A percentile compares a stretch with the other conserved stretches of the same genome.
These are phyloP conservation scores for Drosophila biarmipes DNA, from an alignment of 1,140 invertebrate species.

Conservation along the genomic window DNA sequence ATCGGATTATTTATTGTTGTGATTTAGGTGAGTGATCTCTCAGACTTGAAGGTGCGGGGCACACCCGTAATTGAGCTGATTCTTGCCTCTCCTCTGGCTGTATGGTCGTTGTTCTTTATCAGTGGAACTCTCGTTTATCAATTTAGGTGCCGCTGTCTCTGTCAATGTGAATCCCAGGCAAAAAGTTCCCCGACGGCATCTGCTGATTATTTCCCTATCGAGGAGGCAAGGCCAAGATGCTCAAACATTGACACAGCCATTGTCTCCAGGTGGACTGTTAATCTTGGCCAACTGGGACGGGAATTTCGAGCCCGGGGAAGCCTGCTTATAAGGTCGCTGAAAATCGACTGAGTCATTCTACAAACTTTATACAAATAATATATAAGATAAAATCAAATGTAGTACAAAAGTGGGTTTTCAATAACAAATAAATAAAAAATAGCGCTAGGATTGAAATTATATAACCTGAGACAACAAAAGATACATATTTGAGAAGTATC, in stretches of 20 bases:
- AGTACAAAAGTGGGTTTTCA: too few species aligned
- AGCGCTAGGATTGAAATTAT: too few species aligned
- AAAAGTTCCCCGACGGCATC: constrained; percentile 35
- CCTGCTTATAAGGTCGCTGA: not conserved
- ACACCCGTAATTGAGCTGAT: constrained; percentile 13
- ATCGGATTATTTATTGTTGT: constrained; percentile 6
- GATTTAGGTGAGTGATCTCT: constrained; percentile 30
- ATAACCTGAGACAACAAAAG: too few species aligned
- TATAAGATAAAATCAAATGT: too few species aligned
- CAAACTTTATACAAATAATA: too few species aligned
- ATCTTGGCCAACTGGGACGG: not conserved
- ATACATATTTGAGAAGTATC: too few species aligned
- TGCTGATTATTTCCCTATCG: constrained; percentile 23
- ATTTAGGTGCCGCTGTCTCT: constrained; percentile 3
- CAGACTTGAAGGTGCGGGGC: not conserved
- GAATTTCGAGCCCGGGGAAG: constrained; percentile 12
- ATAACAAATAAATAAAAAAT: too few species aligned
- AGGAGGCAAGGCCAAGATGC: constrained; percentile 26
- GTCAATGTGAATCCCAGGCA: constrained; percentile 13
- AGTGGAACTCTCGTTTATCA: constrained; percentile 21
- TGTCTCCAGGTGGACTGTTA: constrained; percentile 28
- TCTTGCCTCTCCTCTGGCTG: constrained; percentile 1
- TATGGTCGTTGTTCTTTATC: constrained; percentile 29
- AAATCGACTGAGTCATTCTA: constrained; percentile 6
- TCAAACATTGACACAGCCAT: constrained; percentile 29